Base-by-base conservation (phyloP, 2,888 invertebrate species). In the Eristalis tenax region DNA sequence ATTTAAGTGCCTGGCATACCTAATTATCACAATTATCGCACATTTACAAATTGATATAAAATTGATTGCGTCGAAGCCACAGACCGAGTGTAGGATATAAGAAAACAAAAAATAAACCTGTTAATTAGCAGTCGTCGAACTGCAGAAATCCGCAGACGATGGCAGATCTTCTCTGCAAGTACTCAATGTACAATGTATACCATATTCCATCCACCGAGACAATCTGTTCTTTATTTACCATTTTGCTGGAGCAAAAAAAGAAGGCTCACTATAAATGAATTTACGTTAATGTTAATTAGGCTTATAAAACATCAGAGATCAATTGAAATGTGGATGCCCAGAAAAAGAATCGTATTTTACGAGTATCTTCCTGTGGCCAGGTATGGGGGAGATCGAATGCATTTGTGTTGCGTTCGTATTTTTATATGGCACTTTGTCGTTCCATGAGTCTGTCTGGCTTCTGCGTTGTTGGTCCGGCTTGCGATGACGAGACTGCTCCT, bases 41-140 rank as follows among this genome's bases (percentile, higher is more conserved):
- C 92, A 91, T 91, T 92, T 91, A 92, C 92, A 92, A 92, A 92
- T 92, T 92, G 92, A 92, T 92, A 91, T 91, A 91, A 92, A 92
- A 92, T 92, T 92, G 92, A 92, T 92, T 92, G 38, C 18, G 74
- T 40, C 66, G 66, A 23, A 35, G 64, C 56, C 26, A 61, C 35
- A 56, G 69, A 59, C 32, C 74, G 76, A 23, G 26, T 65, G 76
- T 68, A 56, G 43, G 57, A 63, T 75, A 80, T 82, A 73, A 64
- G 76, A 22, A 56, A 77, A 66, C 70, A 82, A 86, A 70, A 50
- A 56, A 77, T 73, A 83, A 83, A 86, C 83, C 83, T 86, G 86
- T 86, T 86, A 86, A 86, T 86, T 86, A 83, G 78, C 40, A 86
- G 83, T 86, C 83, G 83, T 86, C 83, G 83, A 83, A 86, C 83